Evolutionary conservation across 2,888 invertebrate genomes (phyloP), one percentile per base, ranked within the genome.

Genomic region (Cerceris rybyensis): DNA sequence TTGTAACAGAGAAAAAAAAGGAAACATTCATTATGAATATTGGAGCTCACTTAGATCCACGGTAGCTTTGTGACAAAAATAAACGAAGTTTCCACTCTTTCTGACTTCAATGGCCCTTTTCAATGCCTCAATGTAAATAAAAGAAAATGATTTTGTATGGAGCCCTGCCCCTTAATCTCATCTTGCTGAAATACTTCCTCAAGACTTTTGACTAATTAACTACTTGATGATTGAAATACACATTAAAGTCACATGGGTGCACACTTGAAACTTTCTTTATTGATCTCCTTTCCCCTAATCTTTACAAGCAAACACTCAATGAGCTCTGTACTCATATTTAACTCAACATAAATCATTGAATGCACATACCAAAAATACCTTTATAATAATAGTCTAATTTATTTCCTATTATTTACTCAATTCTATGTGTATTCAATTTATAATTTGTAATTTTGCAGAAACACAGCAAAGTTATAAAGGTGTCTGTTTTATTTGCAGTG

Each of bases 11-110:
- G 28, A 41, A 39, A 14, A 61, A 61, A 61, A 16, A 69, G 14
- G 42, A 14, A 65, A 57, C 64, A 52, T 59, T 60, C 64, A 72
- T 67, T 70, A 55, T 70, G 46, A 11, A 58, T 17, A 52, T 70
- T 70, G 60, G 57, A 14, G 41, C 68, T 67, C 65, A 66, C 79
- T 70, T 60, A 69, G 61, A 54, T 70, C 74, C 71, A 59, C 42
- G 11, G 28, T 68, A 57, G 57, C 72, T 71, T 61, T 74, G 78
- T 77, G 79, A 84, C 75, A 80, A 84, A 85, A 85, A 82, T 86
- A 85, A 88, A 86, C 66, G 84, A 80, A 70, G 63, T 75, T 77
- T 70, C 71, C 75, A 84, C 80, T 86, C 86, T 82, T 81, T 80
- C 63, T 65, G 73, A 75, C 78, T 69, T 65, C 74, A 83, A 82